Conservation (phyloP, 2,888 invertebrate genomes). For the Rhimphoctona megacephalus region DNA sequence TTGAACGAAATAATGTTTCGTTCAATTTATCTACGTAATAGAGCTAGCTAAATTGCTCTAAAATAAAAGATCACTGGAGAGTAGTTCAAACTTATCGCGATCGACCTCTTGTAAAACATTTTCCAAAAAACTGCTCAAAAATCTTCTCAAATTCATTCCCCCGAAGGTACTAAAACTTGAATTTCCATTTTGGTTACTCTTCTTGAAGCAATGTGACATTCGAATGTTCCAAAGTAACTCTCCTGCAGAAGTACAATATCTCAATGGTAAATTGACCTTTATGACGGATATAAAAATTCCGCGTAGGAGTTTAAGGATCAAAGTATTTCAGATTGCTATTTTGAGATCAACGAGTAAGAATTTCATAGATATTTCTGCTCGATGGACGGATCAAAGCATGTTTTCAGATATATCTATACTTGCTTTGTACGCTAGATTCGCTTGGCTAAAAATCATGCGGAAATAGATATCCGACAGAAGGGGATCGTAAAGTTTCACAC, state of each 20-base stretch:
- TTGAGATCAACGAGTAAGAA: slow-evolving; percentile 51
- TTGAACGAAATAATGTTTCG: not conserved
- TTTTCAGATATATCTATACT: slow-evolving; percentile 14
- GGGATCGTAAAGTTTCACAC: slow-evolving; percentile 58
- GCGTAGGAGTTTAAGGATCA: slow-evolving; percentile 62
- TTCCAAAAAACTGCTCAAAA: not conserved
- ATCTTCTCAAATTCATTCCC: not conserved
- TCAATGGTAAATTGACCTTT: slow-evolving; percentile 46
- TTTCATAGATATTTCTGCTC: slow-evolving; percentile 48
- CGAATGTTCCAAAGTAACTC: slow-evolving; percentile 9
- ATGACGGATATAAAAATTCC: slow-evolving; percentile 27
- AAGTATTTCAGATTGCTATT: slow-evolving; percentile 62
- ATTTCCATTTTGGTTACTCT: slow-evolving; percentile 20
- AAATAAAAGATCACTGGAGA: not conserved
- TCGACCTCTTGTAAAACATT: not conserved
- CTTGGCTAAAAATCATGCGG: slow-evolving; percentile 65
- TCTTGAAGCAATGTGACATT: slow-evolving; percentile 3
- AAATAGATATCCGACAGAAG: slow-evolving; percentile 63
- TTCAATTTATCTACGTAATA: not conserved
- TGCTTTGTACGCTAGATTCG: slow-evolving; percentile 48
- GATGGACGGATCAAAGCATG: slow-evolving; percentile 61
- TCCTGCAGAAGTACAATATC: slow-evolving; percentile 6
- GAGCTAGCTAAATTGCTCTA: not conserved
- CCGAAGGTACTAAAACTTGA: slow-evolving; percentile 1
- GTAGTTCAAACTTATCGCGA: not conserved